phyloP scores from a whole-genome alignment of 2,113 vertebrate species.

The Procavia capensis region DNA sequence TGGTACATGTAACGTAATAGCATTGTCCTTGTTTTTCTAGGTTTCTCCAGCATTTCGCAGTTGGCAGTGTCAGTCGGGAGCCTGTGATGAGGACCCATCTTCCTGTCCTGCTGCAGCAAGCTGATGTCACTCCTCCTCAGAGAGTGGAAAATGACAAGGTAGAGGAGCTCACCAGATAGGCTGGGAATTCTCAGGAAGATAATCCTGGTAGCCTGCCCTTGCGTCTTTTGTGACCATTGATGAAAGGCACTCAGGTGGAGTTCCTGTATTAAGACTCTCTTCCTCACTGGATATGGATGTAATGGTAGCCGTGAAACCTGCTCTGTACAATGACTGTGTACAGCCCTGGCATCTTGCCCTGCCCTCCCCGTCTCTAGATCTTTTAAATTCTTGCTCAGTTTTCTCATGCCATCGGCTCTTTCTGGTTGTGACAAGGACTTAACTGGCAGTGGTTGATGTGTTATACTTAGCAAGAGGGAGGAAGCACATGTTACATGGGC shows the following conservation, averaged over 20 bases:
- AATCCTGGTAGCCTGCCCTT: slow-evolving; percentile 15
- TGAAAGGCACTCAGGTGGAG: background rate
- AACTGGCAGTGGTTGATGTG: slow-evolving; percentile 2
- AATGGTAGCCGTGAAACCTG: background rate
- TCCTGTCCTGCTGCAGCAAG: slow-evolving; percentile 88
- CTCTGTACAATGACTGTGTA: background rate
- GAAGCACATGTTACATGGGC: background rate
- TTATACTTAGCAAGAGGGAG: slow-evolving; percentile 16
- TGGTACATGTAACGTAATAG: slow-evolving; percentile 1
- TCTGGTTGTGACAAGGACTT: slow-evolving; percentile 25
- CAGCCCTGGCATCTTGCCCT: background rate
- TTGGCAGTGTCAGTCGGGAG: slow-evolving; percentile 92
- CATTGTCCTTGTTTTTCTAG: slow-evolving; percentile 83
- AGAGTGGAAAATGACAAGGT: slow-evolving; percentile 90
- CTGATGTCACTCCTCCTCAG: slow-evolving; percentile 81
- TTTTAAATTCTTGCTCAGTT: background rate
- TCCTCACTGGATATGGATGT: background rate
- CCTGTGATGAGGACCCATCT: slow-evolving; percentile 92
- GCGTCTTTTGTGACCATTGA: slow-evolving; percentile 44
- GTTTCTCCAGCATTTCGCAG: slow-evolving; percentile 93
- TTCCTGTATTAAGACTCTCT: slow-evolving; percentile 37
- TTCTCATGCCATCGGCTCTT: background rate
- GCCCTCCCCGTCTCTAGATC: background rate
- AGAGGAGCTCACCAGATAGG: slow-evolving; percentile 33
- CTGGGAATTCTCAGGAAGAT: slow-evolving; percentile 20